These are phyloP conservation scores for Caenorhabditis latens DNA, from an alignment of 1,140 invertebrate genomes.

Conservation along the genomic window DNA sequence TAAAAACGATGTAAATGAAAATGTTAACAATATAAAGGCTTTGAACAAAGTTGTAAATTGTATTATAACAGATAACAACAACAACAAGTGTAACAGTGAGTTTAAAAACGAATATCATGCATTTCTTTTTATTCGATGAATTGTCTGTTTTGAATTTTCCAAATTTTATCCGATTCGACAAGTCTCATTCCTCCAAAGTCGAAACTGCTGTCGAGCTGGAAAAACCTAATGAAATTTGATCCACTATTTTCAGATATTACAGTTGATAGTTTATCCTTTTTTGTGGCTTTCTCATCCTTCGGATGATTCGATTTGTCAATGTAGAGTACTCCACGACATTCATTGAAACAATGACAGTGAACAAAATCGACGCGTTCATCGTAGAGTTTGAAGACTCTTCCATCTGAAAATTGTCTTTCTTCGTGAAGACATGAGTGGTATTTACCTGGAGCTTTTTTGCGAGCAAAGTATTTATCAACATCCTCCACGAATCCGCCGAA, in stretches of 20 bases:
- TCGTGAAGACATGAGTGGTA: not conserved
- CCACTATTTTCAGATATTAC: no score
- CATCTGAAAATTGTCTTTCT: not conserved
- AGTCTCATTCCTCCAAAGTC: not conserved
- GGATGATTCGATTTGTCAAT: not conserved
- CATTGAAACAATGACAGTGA: not conserved
- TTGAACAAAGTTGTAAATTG: no score
- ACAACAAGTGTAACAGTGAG: no score
- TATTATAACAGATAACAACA: no score
- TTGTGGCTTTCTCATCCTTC: not conserved
- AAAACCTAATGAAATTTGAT: not conserved
- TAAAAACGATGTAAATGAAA: not conserved
- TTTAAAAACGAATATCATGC: no score
- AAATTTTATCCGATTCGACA: not conserved
- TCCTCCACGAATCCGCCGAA: not conserved
- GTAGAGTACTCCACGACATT: constrained; percentile 2
- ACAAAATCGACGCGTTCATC: not conserved
- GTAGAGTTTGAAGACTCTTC: not conserved
- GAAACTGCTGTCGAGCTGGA: not conserved
- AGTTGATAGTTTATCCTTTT: no score
- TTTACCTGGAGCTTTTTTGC: not conserved
- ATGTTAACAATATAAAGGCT: no score
- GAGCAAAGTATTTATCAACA: not conserved
- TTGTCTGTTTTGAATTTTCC: not conserved
- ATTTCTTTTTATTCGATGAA: not conserved